Evolutionary conservation across 2,113 vertebrate genomes (phyloP).

Genomic region (Actenoides hombroni): DNA sequence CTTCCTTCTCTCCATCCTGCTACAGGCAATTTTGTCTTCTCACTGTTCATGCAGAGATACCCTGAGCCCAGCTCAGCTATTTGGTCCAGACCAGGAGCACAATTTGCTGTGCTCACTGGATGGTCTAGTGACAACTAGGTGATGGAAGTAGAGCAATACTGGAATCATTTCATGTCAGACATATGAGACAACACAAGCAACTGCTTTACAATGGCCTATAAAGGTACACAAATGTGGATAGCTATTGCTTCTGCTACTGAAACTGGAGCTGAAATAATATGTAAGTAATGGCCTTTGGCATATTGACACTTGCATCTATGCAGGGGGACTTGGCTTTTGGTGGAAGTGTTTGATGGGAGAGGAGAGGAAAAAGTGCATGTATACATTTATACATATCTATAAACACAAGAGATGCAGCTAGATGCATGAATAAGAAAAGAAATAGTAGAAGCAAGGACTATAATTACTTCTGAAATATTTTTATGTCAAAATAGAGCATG

Average conservation of each 20-base stretch:
- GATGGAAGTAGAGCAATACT: neutral
- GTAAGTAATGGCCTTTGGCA: conserved; percentile 41
- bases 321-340: neutral
- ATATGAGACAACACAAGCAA: neutral
- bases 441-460: neutral
- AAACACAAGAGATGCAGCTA: neutral
- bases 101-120: neutral
- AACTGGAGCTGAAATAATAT: conserved; percentile 22
- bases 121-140: neutral
- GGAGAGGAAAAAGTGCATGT: neutral
- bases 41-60: neutral
- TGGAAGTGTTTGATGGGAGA: neutral
- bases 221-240: conserved; percentile 28
- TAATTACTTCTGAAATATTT: conserved; percentile 2
- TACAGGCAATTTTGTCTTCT: neutral
- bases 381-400: neutral
- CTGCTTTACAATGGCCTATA: neutral
- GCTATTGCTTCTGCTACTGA: conserved; percentile 61
- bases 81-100: neutral
- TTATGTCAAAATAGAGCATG: neutral
- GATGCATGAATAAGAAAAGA: neutral
- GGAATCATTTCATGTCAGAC: neutral
- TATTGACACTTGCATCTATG: conserved; percentile 31
- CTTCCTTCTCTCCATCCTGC: neutral
- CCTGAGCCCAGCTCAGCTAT: neutral